These are phyloP conservation scores for Pseudoatta argentina DNA, from an alignment of 1,140 invertebrate genomes.

Conservation along the genomic window DNA sequence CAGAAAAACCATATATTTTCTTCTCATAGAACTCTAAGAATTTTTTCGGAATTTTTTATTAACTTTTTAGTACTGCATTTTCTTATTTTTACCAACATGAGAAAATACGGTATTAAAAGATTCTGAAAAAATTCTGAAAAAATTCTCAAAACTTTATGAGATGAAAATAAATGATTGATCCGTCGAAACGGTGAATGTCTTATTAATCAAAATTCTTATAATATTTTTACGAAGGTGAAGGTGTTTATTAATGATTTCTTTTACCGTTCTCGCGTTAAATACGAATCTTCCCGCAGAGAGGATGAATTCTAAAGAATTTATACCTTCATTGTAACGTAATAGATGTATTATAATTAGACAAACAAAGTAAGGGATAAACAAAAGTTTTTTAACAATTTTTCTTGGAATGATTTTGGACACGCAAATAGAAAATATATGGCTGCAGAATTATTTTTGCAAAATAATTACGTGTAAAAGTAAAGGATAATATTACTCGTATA, in stretches of 20 bases:
- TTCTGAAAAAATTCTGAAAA: no score
- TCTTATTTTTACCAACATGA: no score
- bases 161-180: no score
- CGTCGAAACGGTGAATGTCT: not conserved
- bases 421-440: not conserved
- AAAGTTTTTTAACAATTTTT: not conserved
- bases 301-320: not conserved
- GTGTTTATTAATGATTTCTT: constrained; percentile 36
- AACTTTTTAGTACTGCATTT: no score
- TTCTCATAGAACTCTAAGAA: no score
- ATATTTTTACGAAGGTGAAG: constrained; percentile 13
- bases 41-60: no score
- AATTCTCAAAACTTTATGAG: no score
- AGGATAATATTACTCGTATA: no score
- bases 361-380: not conserved
- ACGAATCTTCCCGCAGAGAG: not conserved
- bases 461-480: not conserved
- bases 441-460: not conserved
- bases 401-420: not conserved
- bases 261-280: not conserved
- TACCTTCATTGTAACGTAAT: not conserved
- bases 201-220: constrained; percentile 42
- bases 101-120: no score
- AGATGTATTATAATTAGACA: not conserved
- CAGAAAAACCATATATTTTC: no score